These are phyloP conservation scores for Itoplectis maculator DNA, from an alignment of 2,888 invertebrate species.

Conservation along the genomic window DNA sequence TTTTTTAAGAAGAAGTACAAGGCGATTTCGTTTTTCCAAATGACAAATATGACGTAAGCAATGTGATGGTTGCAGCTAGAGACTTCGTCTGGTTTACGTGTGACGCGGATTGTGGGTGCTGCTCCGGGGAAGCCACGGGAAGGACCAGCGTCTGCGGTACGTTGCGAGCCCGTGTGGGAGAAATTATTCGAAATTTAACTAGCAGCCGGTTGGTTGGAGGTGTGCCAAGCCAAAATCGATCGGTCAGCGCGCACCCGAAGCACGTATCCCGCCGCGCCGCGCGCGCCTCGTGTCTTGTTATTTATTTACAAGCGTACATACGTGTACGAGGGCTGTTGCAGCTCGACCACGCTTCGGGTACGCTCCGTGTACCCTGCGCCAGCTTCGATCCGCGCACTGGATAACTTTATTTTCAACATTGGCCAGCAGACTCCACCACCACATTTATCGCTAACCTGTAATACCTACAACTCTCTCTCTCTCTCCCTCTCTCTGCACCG, in stretches of 20 bases:
- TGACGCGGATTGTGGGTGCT: too few relatives aligned
- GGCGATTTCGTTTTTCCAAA: too few relatives aligned
- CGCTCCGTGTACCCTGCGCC: slow-evolving; percentile 3
- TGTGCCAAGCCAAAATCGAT: slow-evolving; percentile 76
- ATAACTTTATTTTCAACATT: slow-evolving; percentile 61
- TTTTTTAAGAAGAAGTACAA: not conserved
- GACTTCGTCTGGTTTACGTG: slow-evolving; percentile 7
- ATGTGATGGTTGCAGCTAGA: too few relatives aligned
- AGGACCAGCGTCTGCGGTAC: slow-evolving; percentile 9
- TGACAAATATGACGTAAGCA: too few relatives aligned
- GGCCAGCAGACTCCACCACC: slow-evolving; percentile 6
- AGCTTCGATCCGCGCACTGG: slow-evolving; percentile 55
- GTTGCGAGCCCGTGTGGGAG: slow-evolving; percentile 8
- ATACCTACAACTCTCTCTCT: not conserved
- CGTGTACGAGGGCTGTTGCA: slow-evolving; percentile 65
- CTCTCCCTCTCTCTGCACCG: not conserved
- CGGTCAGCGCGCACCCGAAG: slow-evolving; percentile 63
- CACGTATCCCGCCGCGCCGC: slow-evolving; percentile 72
- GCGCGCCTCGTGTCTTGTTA: slow-evolving; percentile 71
- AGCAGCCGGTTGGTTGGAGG: slow-evolving; percentile 71
- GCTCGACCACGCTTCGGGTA: slow-evolving; percentile 43
- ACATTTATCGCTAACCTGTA: slow-evolving; percentile 7
- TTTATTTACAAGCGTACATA: slow-evolving; percentile 76
- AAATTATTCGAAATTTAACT: slow-evolving; percentile 73
- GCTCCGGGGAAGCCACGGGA: slow-evolving; percentile 23